Evolutionary conservation across 2,797 vertebrate genomes (phyloP), one percentile per base, ranked within the genome.

Genomic region (Meriones psammophilus): DNA sequence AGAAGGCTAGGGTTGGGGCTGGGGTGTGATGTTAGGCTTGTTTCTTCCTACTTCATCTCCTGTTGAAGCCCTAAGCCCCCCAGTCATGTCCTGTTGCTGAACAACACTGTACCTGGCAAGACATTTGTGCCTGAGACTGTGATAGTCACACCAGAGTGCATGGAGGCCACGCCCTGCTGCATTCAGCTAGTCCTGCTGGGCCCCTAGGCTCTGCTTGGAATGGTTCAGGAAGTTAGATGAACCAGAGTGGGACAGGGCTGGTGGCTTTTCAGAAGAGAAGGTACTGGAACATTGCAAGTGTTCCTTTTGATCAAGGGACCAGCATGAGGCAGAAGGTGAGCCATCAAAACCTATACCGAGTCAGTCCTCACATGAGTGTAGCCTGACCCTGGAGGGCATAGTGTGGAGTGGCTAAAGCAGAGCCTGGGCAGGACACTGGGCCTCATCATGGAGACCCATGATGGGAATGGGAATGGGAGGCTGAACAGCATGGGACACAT

Each of bases 311-410:
- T 18, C n/a, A 12, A 71, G 69, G 36, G 30, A 58, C 60, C 0
- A 24, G 33, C 50, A 5, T 15, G 20, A n/a, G 17, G 7, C 10
- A n/a, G 30, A 91, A 64, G 20, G 4, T 14, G 13, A 54, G 26
- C 39, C 73, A 36, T 64, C 42, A 30, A 62, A 71, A 42, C 56
- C n/a, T 54, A 12, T 4, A 33, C 28, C 0, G 1, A 0, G 0
- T 54, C 30, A 42, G 42, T 20, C 2, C 30, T 36, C 20, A 17
- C 30, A 18, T 1, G 66, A 20, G 22, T 26, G 46, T 78, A 20
- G 46, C 79, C 5, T 4, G n/a, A 13, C 17, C 24, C 74, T 39
- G 14, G 68, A 1, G 3, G 5, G 18, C 22, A 46, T 4, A 0
- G 0, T 3, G 26, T 58, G 62, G 20, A 50, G 56, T 2, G 10